Percentiles rank a stretch among this genome's conserved stretches.
Evolutionary conservation across 2,113 vertebrate genomes (phyloP).

Genomic region (Rhagologus leucostigma): DNA sequence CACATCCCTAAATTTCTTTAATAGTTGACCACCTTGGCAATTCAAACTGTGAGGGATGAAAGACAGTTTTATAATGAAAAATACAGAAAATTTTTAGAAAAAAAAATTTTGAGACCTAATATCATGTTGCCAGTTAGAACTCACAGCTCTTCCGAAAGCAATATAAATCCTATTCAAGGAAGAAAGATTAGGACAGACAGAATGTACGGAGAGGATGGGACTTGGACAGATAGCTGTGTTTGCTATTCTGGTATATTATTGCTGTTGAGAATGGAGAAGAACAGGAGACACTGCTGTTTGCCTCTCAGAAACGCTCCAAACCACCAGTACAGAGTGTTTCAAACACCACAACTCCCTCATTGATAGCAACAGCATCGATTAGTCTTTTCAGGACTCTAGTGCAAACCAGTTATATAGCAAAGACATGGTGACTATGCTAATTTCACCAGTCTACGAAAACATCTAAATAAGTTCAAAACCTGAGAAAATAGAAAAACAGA

Average conservation of each 20-base stretch:
- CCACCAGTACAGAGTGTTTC: neutral
- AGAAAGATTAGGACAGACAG: neutral
- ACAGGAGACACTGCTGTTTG: neutral
- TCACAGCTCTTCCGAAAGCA: neutral
- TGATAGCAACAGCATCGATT: neutral
- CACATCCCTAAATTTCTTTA: neutral
- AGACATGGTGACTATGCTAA: neutral
- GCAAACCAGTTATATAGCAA: neutral
- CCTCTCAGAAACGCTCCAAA: neutral
- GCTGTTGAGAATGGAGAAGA: neutral
- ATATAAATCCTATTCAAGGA: neutral
- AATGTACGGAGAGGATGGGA: neutral
- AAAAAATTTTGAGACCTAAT: neutral
- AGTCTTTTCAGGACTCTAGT: neutral
- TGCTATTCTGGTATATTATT: neutral
- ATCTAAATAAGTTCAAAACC: neutral
- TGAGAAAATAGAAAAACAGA: neutral
- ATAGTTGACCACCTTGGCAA: neutral
- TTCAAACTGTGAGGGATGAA: neutral
- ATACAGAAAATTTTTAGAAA: neutral
- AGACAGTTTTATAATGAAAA: neutral
- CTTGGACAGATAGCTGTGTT: neutral
- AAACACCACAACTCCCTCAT: neutral
- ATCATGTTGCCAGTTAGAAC: neutral
- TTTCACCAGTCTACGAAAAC: neutral